Base-by-base conservation (phyloP, 2,797 vertebrate genomes). In the Propithecus perrieri region DNA sequence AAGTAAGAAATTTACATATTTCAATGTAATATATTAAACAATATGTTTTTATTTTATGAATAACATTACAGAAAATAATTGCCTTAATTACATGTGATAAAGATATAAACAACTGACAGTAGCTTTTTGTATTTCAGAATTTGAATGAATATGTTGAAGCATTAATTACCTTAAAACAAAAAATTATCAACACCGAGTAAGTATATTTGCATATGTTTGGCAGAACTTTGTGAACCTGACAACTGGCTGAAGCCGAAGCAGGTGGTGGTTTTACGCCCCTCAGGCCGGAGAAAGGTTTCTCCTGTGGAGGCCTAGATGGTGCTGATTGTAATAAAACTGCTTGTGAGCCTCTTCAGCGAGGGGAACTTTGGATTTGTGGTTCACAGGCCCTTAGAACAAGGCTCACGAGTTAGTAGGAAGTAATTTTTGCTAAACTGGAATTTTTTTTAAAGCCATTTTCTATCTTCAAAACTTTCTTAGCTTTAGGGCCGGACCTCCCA, bases 101-200 rank as follows among this genome's bases (percentile, higher is more conserved):
- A 78, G 93, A 35, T 14, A 2, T 15, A 84, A 85, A 43, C 50
- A 89, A 11, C 85, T 97, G 41, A 97, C 50, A 94, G 35, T 71
- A 38, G 24, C 33, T 57, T 81, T 97, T 89, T 98, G 98, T 65
- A 85, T 98, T 98, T 33, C 98, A 99, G 99, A 99, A 98, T 97
- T 98, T 99, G 97, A 99, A 99, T 91, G 99, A 99, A 95, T 99
- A 99, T 96, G 99, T 99, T 89, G 98, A 99, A 22, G 99, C 99
- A 57, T 98, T 99, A 96, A 98, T 99, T 98, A 99, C 99, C 28
- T 98, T 99, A 96, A 99, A 99, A 98, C 99, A 99, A 98, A 99
- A 99, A 98, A 99, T 99, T 59, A 98, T 99, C 20, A 99, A 99
- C 61, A 99, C 99, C 11, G 99, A 99, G 99, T 99, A 98, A 99